These are phyloP conservation scores for Baronia brevicornis DNA, from an alignment of 2,888 invertebrate species.

Conservation along the genomic window DNA sequence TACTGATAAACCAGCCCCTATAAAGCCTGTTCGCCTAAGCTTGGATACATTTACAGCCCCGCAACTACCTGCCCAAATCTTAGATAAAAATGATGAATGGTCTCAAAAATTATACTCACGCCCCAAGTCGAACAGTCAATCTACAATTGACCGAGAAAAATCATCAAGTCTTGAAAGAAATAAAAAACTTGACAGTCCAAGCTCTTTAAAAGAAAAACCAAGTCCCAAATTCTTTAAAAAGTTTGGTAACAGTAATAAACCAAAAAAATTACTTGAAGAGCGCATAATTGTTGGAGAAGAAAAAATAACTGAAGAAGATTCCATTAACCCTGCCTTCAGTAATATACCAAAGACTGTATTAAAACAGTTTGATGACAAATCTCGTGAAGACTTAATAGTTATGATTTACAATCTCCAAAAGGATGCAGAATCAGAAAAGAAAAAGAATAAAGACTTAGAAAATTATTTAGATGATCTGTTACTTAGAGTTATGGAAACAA, in stretches of 20 bases:
- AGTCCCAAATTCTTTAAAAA: conserved; percentile 72
- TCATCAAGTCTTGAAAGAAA: conserved; percentile 66
- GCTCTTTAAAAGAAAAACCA: conserved; percentile 65
- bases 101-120: conserved; percentile 88
- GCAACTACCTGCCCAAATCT: conserved; percentile 50
- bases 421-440: conserved; percentile 87
- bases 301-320: conserved; percentile 72
- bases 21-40: conserved; percentile 74
- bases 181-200: conserved; percentile 68
- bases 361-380: conserved; percentile 87
- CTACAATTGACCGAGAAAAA: conserved; percentile 65
- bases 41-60: conserved; percentile 68
- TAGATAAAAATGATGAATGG: conserved; percentile 86
- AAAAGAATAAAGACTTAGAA: conserved; percentile 93
- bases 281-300: conserved; percentile 91
- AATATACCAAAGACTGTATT: conserved; percentile 83
- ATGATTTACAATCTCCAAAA: conserved; percentile 88
- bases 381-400: conserved; percentile 92
- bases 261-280: conserved; percentile 77
- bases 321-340: conserved; percentile 65
- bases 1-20: conserved; percentile 76
- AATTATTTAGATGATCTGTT: conserved; percentile 95
- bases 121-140: conserved; percentile 71
- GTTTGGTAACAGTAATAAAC: conserved; percentile 68
- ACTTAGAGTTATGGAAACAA: conserved; percentile 94